Conservation (phyloP, 2,888 invertebrate genomes). For the Rhabditophanes sp. region DNA sequence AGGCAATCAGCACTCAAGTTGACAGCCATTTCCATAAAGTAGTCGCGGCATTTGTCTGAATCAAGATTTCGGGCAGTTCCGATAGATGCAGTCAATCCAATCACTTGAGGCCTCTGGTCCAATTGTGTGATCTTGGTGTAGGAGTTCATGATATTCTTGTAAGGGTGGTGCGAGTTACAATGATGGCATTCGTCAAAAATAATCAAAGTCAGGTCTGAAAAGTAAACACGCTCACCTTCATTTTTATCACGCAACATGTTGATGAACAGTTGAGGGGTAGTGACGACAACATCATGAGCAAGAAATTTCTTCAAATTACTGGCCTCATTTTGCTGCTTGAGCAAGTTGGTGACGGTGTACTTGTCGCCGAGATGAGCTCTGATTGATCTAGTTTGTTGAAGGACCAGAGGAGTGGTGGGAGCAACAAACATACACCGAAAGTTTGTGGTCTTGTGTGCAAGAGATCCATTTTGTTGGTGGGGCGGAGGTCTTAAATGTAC, state of each 20-base stretch:
- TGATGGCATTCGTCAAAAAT: slow-evolving; percentile 40
- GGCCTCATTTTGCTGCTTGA: slow-evolving; percentile 1
- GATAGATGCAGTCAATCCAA: slow-evolving; percentile 26
- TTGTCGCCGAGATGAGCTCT: slow-evolving; percentile 12
- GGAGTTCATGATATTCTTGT: slow-evolving; percentile 12
- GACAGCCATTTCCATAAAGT: slow-evolving; percentile 35
- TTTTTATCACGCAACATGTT: slow-evolving; percentile 30
- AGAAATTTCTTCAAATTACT: slow-evolving; percentile 15
- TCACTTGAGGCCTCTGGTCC: slow-evolving; percentile 14
- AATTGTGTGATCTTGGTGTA: background rate
- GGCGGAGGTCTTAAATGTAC: too few relatives aligned
- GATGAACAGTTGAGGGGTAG: slow-evolving; percentile 32
- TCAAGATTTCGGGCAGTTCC: slow-evolving; percentile 15
- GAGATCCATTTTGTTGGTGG: too few relatives aligned
- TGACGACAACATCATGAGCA: slow-evolving; percentile 18
- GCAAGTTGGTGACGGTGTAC: slow-evolving; percentile 10
- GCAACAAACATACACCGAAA: too few relatives aligned
- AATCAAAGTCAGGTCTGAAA: slow-evolving; percentile 25
- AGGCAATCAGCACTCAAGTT: slow-evolving; percentile 13
- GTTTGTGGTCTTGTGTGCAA: too few relatives aligned
- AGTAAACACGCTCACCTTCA: slow-evolving; percentile 22
- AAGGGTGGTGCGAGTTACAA: slow-evolving; percentile 17
- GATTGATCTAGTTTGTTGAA: slow-evolving; percentile 24
- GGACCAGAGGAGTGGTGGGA: slow-evolving; percentile 38
- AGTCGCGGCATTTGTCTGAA: too few relatives aligned